phyloP scores from a whole-genome alignment of 2,888 invertebrate species.

The Eristalis intricaria region DNA sequence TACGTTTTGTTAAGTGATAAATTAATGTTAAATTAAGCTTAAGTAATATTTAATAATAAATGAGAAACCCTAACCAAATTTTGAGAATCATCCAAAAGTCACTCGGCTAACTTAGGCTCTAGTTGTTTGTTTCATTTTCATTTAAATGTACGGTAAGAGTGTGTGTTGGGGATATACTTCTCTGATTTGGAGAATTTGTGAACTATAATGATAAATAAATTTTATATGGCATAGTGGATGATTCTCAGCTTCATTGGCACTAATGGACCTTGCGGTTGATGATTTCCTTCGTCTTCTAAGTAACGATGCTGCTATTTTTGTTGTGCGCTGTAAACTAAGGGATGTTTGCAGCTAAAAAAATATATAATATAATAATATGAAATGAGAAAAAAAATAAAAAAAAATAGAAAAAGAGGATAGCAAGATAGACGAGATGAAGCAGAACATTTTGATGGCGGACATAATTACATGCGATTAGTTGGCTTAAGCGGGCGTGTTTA shows the following conservation, averaged over 20 bases:
- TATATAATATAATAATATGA: constrained; percentile 30
- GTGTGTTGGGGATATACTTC: constrained; percentile 31
- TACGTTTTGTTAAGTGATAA: background rate
- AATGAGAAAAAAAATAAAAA: constrained; percentile 16
- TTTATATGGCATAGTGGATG: constrained; percentile 43
- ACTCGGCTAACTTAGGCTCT: constrained; percentile 14
- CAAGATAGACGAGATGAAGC: background rate
- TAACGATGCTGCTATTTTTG: constrained; percentile 25
- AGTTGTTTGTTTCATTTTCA: background rate
- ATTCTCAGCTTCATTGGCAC: constrained; percentile 47
- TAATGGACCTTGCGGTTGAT: constrained; percentile 25
- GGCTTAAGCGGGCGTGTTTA: background rate
- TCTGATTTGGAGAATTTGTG: constrained; percentile 41
- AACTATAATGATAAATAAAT: constrained; percentile 44
- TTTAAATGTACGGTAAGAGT: background rate
- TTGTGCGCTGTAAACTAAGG: constrained; percentile 39
- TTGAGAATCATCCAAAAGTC: constrained; percentile 51
- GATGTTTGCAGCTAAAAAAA: constrained; percentile 45
- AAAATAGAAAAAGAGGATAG: background rate
- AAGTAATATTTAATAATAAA: background rate
- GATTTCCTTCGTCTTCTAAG: constrained; percentile 25
- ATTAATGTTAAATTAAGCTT: background rate
- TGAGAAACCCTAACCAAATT: constrained; percentile 25
- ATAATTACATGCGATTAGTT: constrained; percentile 5
- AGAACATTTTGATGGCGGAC: background rate